These are phyloP conservation scores for Thymelicus sylvestris DNA, from an alignment of 2,888 invertebrate genomes.

Conservation along the genomic window DNA sequence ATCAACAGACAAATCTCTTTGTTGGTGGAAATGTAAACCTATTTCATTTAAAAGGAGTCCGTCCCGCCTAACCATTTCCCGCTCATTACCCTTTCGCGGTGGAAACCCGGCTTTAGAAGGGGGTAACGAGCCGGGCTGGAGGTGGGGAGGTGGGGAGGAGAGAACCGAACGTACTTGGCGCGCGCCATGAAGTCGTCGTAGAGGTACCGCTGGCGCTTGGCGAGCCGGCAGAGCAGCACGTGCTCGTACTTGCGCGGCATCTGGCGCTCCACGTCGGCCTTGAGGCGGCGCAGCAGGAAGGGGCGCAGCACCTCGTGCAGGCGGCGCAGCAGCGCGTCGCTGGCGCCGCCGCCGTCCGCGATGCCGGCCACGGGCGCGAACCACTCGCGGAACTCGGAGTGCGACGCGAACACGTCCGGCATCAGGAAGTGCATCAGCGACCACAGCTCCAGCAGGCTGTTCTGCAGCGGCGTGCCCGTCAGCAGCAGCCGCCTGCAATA, in stretches of 20 bases:
- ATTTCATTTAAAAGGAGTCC: no score
- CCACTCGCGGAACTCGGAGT: slow-evolving; percentile 99
- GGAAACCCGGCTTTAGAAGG: no score
- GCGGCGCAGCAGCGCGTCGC: slow-evolving; percentile 67
- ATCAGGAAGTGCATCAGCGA: slow-evolving; percentile 99
- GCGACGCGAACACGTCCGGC: slow-evolving; percentile 98
- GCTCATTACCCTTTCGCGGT: no score
- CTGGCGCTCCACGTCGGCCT: slow-evolving; percentile 98
- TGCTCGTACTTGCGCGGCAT: slow-evolving; percentile 98
- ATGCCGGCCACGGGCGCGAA: slow-evolving; percentile 95
- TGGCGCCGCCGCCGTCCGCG: slow-evolving; percentile 60
- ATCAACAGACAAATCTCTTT: no score
- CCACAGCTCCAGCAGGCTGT: slow-evolving; percentile 98
- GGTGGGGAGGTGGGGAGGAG: no score
- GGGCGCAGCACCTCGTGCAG: slow-evolving; percentile 88
- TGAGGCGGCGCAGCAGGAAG: slow-evolving; percentile 95
- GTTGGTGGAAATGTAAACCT: no score
- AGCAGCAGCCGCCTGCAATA: slow-evolving; percentile 90
- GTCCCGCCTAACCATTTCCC: no score
- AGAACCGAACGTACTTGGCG: slow-evolving; percentile 88
- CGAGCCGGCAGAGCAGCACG: slow-evolving; percentile 95
- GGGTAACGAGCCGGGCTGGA: no score
- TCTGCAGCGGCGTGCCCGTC: slow-evolving; percentile 98
- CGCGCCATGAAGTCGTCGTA: slow-evolving; percentile 99
- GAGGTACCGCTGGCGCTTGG: slow-evolving; percentile 97